These are phyloP conservation scores for Pogonomyrmex barbatus DNA, from an alignment of 1,140 invertebrate species.

Conservation along the genomic window DNA sequence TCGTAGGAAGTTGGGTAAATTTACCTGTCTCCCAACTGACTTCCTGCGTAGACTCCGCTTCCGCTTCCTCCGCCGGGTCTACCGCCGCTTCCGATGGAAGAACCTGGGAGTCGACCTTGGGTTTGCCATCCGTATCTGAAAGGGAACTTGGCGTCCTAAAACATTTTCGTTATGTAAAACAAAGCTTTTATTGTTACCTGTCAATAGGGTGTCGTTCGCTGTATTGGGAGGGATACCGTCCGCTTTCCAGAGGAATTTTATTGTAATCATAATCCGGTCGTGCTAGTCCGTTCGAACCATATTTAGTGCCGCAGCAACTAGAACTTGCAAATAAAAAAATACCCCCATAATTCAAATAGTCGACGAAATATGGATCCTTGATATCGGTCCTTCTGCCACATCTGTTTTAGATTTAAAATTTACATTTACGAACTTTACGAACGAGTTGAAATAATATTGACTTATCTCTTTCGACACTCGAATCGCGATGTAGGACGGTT, in stretches of 20 bases:
- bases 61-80: slow-evolving; percentile 40
- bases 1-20: slow-evolving; percentile 15
- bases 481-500: slow-evolving; percentile 43
- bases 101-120: slow-evolving; percentile 46
- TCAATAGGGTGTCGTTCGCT: slow-evolving; percentile 72
- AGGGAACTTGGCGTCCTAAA: background rate
- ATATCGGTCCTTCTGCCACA: background rate
- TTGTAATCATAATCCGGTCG: slow-evolving; percentile 65
- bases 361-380: background rate
- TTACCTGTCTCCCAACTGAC: slow-evolving; percentile 67
- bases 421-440: background rate
- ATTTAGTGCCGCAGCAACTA: slow-evolving; percentile 76
- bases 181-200: slow-evolving; percentile 63
- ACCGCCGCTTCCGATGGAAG: slow-evolving; percentile 40
- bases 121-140: slow-evolving; percentile 71
- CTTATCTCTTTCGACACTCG: slow-evolving; percentile 75
- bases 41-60: slow-evolving; percentile 43
- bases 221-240: slow-evolving; percentile 69
- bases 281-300: slow-evolving; percentile 59
- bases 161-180: background rate
- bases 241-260: slow-evolving; percentile 44
- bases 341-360: slow-evolving; percentile 18
- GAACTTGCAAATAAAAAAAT: slow-evolving; percentile 71
- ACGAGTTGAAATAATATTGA: slow-evolving; percentile 42
- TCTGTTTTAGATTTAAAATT: background rate